Conservation (phyloP, 2,113 vertebrate species). For the Indicator indicator region DNA sequence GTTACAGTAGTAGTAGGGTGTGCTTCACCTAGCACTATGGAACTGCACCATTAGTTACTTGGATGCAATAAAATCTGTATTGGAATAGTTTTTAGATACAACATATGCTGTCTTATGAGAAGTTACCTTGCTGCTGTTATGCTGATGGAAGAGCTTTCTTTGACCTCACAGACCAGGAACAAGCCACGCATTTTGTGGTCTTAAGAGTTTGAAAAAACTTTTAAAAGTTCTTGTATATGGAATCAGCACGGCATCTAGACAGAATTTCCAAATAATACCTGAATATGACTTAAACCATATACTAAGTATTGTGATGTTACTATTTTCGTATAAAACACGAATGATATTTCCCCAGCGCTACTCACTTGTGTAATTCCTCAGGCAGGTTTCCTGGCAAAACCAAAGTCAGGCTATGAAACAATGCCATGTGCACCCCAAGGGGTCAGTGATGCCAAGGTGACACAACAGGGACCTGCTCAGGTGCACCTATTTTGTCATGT, state of each 20-base stretch:
- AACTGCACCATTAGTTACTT: neutral
- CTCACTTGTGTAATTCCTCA: rapidly evolving
- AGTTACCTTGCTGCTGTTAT: neutral
- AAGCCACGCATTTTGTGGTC: neutral
- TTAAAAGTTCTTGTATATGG: neutral
- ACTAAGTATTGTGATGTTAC: neutral
- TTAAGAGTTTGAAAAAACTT: neutral
- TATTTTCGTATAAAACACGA: neutral
- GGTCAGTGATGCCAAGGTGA: neutral
- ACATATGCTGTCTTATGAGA: neutral
- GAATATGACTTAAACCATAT: neutral
- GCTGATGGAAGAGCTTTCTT: neutral
- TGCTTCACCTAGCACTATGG: neutral
- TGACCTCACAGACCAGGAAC: neutral
- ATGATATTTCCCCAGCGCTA: neutral
- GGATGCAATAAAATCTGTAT: neutral
- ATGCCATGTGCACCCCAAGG: rapidly evolving
- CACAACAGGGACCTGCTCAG: rapidly evolving
- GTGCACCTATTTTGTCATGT: rapidly evolving
- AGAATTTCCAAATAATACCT: neutral
- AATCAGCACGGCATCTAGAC: neutral
- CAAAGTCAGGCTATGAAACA: rapidly evolving
- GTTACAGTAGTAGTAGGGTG: neutral
- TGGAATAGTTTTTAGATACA: neutral
- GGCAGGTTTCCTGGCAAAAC: neutral